Evolutionary conservation across 1,140 invertebrate genomes (phyloP), one percentile per base, ranked within the genome.

Genomic region (Lycorma delicatula): DNA sequence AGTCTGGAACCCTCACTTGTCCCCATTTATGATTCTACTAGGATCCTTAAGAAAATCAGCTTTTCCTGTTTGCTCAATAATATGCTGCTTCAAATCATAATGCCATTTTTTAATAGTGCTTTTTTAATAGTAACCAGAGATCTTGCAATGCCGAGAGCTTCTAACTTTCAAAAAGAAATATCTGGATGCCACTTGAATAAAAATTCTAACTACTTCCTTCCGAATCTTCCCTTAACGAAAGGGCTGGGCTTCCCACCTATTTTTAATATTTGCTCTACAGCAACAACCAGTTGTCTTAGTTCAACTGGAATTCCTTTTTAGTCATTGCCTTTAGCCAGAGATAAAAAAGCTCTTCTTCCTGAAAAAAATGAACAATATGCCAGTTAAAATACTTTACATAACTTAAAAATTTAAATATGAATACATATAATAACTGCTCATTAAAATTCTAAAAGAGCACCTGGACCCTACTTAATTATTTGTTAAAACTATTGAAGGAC

Each of bases 131-230:
- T 41, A 12, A 41, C 38, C 38, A 41, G 38, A 20, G 38, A 13
- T 53, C 50, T 53, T 29, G 50, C 26, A 4, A 29, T n/a, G 3
- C 23, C 28, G 16, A 53, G 29, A 53, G 23, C 28, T 53, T 53
- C 23, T 16, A 26, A 26, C 13, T 20, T 28, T 28, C 27, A 13
- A 12, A 6, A 7, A 29, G 50, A 26, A 13, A 53, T 28, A 27
- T 31, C 50, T 27, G 50, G 50, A 53, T 53, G 50, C 23, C 50
- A 3, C 18, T 28, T 23, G 12, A 53, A n/a, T 16, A 53, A 53
- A 18, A 29, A n/a, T 16, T 53, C 18, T 2, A 29, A 12, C 50
- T 26, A 53, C 18, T 28, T 53, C 23, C 22, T 53, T 6, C 50
- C 50, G 28, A 20, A 26, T 20, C 26, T 53, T 53, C 50, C 50